Evolutionary conservation across 2,797 vertebrate species (phyloP), one percentile per base, ranked within the genome.

Genomic region (Phoebastria nigripes): DNA sequence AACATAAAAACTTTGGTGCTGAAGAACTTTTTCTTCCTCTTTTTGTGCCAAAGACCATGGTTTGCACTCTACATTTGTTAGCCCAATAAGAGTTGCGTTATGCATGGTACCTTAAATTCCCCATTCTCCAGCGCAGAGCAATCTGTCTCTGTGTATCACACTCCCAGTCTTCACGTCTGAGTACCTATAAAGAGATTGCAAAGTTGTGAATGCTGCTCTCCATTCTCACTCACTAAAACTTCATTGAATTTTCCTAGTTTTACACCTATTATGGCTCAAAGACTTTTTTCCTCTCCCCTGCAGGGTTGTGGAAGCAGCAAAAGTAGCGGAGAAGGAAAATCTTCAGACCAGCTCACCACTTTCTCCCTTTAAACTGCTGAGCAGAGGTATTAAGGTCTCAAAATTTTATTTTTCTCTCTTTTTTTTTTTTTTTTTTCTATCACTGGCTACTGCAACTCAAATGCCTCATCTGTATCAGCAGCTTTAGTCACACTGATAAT

Each of bases 181-280:
- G 76, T 20, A 85, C 78, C 74, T 65, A 71, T 61, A 87, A 95
- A 92, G 87, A 89, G 61, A 74, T 39, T 37, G 37, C 52, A 89
- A 90, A 96, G 90, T 44, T 83, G 76, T 92, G 87, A 95, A 87
- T 0, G 2, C 72, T 81, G 65, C 90, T 94, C 61, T 93, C 56
- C 72, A 0, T 74, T 93, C 90, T 93, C 89, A 54, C 70, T 91
- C 79, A 29, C 56, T 66, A 62, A 78, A 96, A 93, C 69, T 91
- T 85, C 49, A 69, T 91, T 95, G 92, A 92, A 89, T 91, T 97
- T 93, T 63, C 69, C 88, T 82, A 61, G 72, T 77, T 97, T 96
- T 94, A 95, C 90, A 94, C 87, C 84, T 93, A 73, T 90, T 89
- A 92, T 16, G 87, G 89, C 89, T 95, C 90, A 93, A 95, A 95